Conservation (phyloP, 2,888 invertebrate species). For the Ctena decussata region DNA sequence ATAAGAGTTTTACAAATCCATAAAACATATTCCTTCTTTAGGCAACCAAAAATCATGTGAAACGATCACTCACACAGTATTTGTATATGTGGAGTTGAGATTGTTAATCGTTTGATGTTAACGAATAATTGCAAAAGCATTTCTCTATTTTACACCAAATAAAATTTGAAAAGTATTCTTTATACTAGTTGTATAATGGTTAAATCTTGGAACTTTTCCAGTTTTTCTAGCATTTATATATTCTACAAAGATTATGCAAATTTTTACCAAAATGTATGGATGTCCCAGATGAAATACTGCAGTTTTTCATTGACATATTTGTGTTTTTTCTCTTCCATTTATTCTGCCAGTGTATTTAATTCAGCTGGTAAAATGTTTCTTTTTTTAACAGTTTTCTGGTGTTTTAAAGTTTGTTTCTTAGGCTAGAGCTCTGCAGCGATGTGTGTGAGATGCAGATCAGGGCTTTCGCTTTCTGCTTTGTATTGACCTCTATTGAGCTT, state of each 20-base stretch:
- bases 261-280: constrained; percentile 10
- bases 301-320: constrained; percentile 4
- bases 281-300: neutral
- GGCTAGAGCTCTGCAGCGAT: too few species aligned
- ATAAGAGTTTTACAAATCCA: too few species aligned
- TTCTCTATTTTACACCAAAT: constrained; percentile 10
- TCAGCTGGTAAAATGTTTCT: too few species aligned
- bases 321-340: too few species aligned
- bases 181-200: constrained; percentile 8
- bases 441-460: too few species aligned
- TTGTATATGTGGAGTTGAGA: neutral
- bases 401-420: too few species aligned
- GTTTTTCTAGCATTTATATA: constrained; percentile 1
- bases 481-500: too few species aligned
- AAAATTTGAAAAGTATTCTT: constrained; percentile 1
- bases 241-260: constrained; percentile 8
- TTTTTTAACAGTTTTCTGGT: too few species aligned
- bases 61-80: neutral
- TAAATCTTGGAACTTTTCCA: constrained; percentile 6
- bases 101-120: constrained; percentile 3
- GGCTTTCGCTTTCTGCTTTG: too few species aligned
- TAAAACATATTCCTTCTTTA: neutral
- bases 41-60: neutral
- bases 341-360: too few species aligned
- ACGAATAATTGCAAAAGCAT: neutral